Conservation (phyloP, 2,797 vertebrate species). For the Protonibea diacanthus region DNA sequence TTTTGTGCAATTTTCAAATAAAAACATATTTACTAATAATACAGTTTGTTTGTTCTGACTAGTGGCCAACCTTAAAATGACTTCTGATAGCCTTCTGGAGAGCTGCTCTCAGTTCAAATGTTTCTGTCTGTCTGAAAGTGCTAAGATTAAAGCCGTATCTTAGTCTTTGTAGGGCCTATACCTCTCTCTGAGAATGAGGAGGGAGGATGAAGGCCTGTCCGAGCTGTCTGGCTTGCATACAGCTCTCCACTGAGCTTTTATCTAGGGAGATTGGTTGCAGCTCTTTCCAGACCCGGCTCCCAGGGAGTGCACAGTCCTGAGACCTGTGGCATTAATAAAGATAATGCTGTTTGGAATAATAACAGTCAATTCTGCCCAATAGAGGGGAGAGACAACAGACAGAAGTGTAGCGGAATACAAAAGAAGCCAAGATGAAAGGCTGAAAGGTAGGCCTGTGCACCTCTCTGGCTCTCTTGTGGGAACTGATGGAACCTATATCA, state of each 20-base stretch:
- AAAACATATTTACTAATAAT: constrained; percentile 21
- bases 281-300: constrained; percentile 67
- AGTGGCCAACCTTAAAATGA: constrained; percentile 47
- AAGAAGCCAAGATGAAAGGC: constrained; percentile 88
- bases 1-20: constrained; percentile 30
- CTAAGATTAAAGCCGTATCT: constrained; percentile 81
- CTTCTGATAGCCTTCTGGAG: constrained; percentile 56
- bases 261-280: constrained; percentile 82
- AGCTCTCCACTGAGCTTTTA: constrained; percentile 83
- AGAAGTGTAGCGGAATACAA: constrained; percentile 77
- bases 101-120: constrained; percentile 64
- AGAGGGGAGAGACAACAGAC: constrained; percentile 76
- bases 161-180: constrained; percentile 73
- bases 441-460: constrained; percentile 59
- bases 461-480: constrained; percentile 64
- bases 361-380: constrained; percentile 80
- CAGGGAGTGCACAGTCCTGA: constrained; percentile 71
- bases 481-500: constrained; percentile 74
- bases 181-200: constrained; percentile 68
- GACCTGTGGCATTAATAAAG: constrained; percentile 85
- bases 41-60: constrained; percentile 64
- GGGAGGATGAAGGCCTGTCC: constrained; percentile 75
- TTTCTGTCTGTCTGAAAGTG: constrained; percentile 61
- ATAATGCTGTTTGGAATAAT: constrained; percentile 88
- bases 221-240: constrained; percentile 67